Evolutionary conservation across 2,888 invertebrate species (phyloP).

Genomic region (Drosophila kuntzei): DNA sequence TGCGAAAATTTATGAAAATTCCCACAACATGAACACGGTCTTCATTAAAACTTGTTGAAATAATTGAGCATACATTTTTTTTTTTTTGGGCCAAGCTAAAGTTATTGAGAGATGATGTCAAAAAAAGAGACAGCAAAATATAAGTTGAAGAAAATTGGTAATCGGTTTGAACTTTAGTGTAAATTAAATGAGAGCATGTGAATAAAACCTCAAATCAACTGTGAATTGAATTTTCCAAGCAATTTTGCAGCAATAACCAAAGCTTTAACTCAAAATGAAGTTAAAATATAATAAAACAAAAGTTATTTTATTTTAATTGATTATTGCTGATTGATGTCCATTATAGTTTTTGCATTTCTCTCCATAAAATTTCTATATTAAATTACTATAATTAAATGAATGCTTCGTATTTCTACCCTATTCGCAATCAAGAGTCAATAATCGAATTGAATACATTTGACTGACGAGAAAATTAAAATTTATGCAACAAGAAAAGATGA

Average conservation of each 20-base stretch:
- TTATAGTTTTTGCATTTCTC: background rate
- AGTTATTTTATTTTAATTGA: conserved; percentile 2
- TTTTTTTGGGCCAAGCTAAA: conserved; percentile 18
- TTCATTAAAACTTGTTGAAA: conserved; percentile 34
- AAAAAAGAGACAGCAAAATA: background rate
- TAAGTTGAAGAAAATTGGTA: background rate
- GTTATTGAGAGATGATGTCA: background rate
- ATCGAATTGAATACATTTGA: background rate
- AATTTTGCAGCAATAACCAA: background rate
- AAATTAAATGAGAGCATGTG: conserved; percentile 1
- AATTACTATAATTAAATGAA: background rate
- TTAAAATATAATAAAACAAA: background rate
- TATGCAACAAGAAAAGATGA: background rate
- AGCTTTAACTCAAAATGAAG: background rate
- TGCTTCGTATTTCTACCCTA: background rate
- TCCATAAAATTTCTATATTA: background rate
- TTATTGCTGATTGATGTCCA: background rate
- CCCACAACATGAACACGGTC: conserved; percentile 24
- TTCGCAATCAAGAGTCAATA: background rate
- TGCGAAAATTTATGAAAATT: conserved; percentile 53
- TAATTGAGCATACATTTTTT: conserved; percentile 26
- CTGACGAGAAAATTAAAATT: conserved; percentile 3
- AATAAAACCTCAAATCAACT: background rate
- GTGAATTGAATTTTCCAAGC: background rate
- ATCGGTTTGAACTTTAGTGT: background rate